Evolutionary conservation across 1,140 invertebrate species (phyloP), one percentile per base, ranked within the genome.

Genomic region (Trichonephila clavipes): DNA sequence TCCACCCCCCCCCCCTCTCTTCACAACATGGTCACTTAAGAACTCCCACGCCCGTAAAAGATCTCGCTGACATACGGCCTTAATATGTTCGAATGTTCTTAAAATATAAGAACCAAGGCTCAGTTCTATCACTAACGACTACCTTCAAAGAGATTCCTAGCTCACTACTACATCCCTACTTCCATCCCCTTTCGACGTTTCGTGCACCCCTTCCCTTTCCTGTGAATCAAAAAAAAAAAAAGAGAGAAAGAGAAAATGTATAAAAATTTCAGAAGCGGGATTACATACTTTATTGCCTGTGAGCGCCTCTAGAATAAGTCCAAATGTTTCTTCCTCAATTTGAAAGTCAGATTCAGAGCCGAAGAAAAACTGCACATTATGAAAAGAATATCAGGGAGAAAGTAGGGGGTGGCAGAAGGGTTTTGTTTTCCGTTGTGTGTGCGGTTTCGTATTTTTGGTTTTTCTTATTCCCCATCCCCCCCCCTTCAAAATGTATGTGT

Each of bases 251-350:
- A 34, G 28, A 77, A 77, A 77, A 77, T 77, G 18, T 19, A 77
- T 77, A 77, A 77, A 77, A 77, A 34, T 77, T 83, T 83, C 82
- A 83, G 82, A 59, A 51, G 51, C 18, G 44, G 51, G 82, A 83
- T 83, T 83, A 59, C 82, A 83, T 83, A 83, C 82, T 83, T 83
- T 83, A 83, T 83, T 83, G 51, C 82, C 82, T 19, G 82, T 59
- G 82, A 59, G 82, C 44, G 72, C 18, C 12, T 40, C 28, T 6
- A 83, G 82, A 83, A 83, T 51, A 83, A 83, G 82, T 83, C 82
- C 82, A 59, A 83, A 83, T 83, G 82, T 64, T 88, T 58, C 86
- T 62, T 59, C 40, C 83, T 59, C 83, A 64, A 88, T 88, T 88
- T 88, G 86, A 88, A 88, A 88, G 86, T 88, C 86, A 88, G 62